Percentiles rank a stretch among this genome's conserved stretches.
Conservation (phyloP, 2,888 invertebrate genomes). For the Campaea margaritaria region DNA sequence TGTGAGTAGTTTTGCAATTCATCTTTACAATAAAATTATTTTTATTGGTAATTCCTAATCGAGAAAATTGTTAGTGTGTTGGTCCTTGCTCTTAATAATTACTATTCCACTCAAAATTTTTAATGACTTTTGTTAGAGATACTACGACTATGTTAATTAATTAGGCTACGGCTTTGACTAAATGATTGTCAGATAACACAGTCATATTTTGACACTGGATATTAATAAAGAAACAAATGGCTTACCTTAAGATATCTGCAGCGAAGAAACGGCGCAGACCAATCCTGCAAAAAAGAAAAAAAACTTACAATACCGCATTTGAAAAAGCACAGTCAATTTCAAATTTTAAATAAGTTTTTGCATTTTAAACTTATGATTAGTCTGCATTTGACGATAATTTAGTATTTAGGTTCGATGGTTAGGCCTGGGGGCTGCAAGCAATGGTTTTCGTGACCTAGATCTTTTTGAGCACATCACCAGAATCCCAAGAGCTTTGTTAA, state of each 20-base stretch:
- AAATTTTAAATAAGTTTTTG: constrained; percentile 69
- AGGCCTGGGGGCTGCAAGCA: constrained; percentile 73
- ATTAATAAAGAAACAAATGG: constrained; percentile 21
- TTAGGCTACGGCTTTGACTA: too few relatives aligned
- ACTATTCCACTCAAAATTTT: too few relatives aligned
- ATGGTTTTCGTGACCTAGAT: constrained; percentile 83
- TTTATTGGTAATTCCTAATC: too few relatives aligned
- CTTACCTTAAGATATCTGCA: constrained; percentile 55
- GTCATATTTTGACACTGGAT: too few relatives aligned
- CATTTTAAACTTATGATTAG: constrained; percentile 70
- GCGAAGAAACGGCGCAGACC: constrained; percentile 25
- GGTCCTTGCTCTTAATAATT: too few relatives aligned
- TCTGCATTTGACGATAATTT: constrained; percentile 76
- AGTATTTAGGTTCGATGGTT: constrained; percentile 76
- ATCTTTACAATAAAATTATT: too few relatives aligned
- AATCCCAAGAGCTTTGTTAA: constrained; percentile 47
- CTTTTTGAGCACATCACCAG: constrained; percentile 69
- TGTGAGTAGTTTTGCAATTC: neutral
- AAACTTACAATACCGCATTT: constrained; percentile 49
- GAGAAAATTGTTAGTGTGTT: too few relatives aligned
- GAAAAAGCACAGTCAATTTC: constrained; percentile 58
- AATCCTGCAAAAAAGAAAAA: constrained; percentile 57
- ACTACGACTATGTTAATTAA: too few relatives aligned
- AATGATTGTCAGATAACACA: too few relatives aligned
- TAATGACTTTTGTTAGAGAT: too few relatives aligned